These are phyloP conservation scores for Schizopygopsis malacanthus DNA, from an alignment of 2,797 vertebrate species.

Conservation along the genomic window DNA sequence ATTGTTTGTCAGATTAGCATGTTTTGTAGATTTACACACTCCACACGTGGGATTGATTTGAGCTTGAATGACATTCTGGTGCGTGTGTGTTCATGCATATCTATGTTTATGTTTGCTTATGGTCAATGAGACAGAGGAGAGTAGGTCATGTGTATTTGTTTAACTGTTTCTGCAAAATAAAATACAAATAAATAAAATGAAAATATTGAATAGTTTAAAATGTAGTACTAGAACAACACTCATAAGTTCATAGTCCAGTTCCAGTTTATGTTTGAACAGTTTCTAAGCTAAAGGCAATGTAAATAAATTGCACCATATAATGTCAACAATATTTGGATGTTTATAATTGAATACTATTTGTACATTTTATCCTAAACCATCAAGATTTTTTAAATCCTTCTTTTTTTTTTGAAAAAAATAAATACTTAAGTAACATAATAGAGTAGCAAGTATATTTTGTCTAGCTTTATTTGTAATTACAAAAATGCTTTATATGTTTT, in stretches of 20 bases:
- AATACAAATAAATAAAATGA: background rate
- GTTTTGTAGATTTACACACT: constrained; percentile 21
- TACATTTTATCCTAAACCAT: background rate
- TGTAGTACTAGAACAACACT: background rate
- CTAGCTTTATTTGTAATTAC: background rate
- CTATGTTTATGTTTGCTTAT: constrained; percentile 9
- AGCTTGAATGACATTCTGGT: constrained; percentile 27
- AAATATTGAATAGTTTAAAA: background rate
- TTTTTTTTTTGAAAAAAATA: too few species aligned
- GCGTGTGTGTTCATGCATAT: background rate
- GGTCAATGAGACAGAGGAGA: constrained; percentile 9
- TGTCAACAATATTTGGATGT: background rate
- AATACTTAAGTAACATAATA: too few species aligned
- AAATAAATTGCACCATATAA: background rate
- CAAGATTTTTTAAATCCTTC: background rate
- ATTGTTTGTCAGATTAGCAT: constrained; percentile 28
- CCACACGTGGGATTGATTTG: constrained; percentile 35
- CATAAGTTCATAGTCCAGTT: background rate
- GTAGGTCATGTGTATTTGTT: constrained; percentile 56
- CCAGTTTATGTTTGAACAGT: background rate
- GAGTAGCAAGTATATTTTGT: background rate
- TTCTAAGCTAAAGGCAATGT: background rate
- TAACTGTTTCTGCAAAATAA: background rate
- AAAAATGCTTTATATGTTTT: too few species aligned
- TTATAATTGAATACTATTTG: background rate